Conservation (phyloP, 2,888 invertebrate species). For the Silvanus unidentatus region DNA sequence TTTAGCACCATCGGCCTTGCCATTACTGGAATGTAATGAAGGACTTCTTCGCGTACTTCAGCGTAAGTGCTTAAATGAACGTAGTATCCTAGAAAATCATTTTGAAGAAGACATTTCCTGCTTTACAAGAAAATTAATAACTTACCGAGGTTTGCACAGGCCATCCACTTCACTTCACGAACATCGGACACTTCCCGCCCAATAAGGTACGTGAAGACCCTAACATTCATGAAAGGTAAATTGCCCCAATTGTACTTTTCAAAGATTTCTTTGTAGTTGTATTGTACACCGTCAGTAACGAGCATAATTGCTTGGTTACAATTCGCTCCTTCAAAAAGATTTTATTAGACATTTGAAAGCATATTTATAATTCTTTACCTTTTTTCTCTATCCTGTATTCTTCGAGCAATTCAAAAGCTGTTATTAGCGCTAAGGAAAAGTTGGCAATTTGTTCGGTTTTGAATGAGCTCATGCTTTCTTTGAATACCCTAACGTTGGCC, state of each 20-base stretch:
- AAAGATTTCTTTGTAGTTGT: conserved; percentile 89
- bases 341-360: neutral
- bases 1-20: conserved; percentile 90
- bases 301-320: conserved; percentile 97
- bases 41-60: conserved; percentile 91
- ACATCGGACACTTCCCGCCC: conserved; percentile 78
- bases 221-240: conserved; percentile 71
- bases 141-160: conserved; percentile 85
- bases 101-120: too few relatives aligned
- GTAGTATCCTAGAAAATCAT: conserved; percentile 73
- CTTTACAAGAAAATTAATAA: conserved; percentile 3
- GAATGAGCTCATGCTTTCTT: conserved; percentile 69
- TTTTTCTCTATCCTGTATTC: conserved; percentile 35
- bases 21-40: conserved; percentile 96
- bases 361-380: conserved; percentile 22
- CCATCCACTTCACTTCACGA: conserved; percentile 95
- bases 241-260: conserved; percentile 80
- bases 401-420: conserved; percentile 80
- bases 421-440: conserved; percentile 81
- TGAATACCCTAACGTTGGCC: conserved; percentile 76
- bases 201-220: conserved; percentile 97
- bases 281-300: conserved; percentile 97
- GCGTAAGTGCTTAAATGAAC: conserved; percentile 94
- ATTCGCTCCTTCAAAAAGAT: conserved; percentile 38
- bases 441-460: conserved; percentile 88